A percentile compares a stretch with the other conserved stretches of the same genome.
These are phyloP conservation scores for Ciconia maguari DNA, from an alignment of 2,113 vertebrate species.

Conservation along the genomic window DNA sequence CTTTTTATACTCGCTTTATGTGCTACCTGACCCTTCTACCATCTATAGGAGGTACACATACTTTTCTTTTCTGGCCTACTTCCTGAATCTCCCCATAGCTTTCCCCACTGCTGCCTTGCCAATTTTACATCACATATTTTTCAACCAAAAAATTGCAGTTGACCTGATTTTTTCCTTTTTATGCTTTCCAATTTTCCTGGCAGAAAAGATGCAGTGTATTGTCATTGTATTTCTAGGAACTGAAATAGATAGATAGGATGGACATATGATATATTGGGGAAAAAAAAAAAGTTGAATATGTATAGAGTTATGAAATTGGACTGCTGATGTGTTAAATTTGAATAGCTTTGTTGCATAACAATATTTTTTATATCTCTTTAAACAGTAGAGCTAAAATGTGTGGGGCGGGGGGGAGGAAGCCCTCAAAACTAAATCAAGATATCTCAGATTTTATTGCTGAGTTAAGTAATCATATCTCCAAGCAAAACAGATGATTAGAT, in stretches of 20 bases:
- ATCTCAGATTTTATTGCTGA: background rate
- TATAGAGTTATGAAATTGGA: background rate
- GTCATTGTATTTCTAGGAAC: background rate
- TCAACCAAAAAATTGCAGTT: constrained; percentile 4
- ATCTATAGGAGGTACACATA: background rate
- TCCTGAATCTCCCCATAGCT: constrained; percentile 23
- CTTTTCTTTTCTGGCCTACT: constrained; percentile 26
- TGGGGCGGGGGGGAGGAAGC: accelerated
- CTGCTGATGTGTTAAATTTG: background rate
- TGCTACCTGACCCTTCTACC: constrained; percentile 34
- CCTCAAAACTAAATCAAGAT: background rate
- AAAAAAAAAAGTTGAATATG: background rate
- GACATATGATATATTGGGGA: background rate
- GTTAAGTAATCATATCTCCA: background rate
- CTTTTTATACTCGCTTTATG: constrained; percentile 46
- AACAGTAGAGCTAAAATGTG: background rate
- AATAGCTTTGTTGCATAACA: background rate
- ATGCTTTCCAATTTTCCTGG: background rate
- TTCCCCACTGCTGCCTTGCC: background rate
- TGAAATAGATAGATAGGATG: background rate
- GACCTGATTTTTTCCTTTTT: constrained; percentile 1
- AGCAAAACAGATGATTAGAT: background rate
- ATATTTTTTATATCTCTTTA: background rate
- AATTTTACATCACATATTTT: background rate
- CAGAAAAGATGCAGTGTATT: background rate